phyloP scores from a whole-genome alignment of 1,140 invertebrate species.

The Phenacoccus solenopsis region DNA sequence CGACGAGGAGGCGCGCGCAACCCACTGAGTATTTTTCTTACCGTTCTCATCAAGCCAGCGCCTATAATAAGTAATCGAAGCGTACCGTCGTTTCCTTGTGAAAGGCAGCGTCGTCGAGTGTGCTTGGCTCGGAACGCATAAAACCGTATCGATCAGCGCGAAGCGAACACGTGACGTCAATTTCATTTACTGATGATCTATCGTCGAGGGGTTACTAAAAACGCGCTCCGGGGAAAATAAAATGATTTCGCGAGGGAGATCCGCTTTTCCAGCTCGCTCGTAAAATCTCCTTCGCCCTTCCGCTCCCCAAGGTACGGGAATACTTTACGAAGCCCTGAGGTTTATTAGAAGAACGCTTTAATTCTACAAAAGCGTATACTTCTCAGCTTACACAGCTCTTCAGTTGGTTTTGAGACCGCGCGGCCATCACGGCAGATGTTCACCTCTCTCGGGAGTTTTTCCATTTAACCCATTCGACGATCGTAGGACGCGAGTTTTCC shows the following conservation, averaged over 20 bases:
- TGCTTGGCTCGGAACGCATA: background rate
- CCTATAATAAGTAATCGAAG: no score
- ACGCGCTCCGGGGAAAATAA: background rate
- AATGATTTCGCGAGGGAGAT: no score
- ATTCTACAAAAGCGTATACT: no score
- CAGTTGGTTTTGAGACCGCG: no score
- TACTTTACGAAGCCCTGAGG: background rate
- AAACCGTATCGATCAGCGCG: background rate
- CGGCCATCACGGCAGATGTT: background rate
- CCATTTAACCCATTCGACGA: no score
- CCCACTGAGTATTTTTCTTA: background rate
- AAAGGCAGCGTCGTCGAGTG: background rate
- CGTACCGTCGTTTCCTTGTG: background rate
- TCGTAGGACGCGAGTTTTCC: no score
- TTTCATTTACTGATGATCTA: background rate
- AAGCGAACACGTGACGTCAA: background rate
- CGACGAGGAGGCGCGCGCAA: background rate
- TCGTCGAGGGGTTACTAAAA: constrained; percentile 1
- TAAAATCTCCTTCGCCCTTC: no score
- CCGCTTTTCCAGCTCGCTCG: no score
- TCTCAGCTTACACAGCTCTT: no score
- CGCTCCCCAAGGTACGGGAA: no score
- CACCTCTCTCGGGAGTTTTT: no score
- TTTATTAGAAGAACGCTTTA: background rate
- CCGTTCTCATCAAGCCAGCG: no score